phyloP scores from a whole-genome alignment of 1,140 invertebrate species.

The Nasonia vitripennis region DNA sequence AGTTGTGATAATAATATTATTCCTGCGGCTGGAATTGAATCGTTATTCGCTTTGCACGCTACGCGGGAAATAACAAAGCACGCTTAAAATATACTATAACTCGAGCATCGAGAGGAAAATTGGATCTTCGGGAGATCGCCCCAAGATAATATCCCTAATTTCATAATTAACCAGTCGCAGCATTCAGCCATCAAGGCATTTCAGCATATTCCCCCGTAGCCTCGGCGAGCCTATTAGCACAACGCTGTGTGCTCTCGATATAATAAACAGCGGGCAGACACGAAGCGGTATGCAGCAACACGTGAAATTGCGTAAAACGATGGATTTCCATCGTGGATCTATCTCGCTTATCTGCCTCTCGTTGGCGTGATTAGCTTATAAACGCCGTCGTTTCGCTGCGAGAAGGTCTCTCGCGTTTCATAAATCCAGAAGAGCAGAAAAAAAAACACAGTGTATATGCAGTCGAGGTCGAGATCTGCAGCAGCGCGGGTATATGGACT shows the following conservation, averaged over 20 bases:
- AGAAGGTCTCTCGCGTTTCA: background rate
- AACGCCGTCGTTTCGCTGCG: background rate
- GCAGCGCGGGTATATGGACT: background rate
- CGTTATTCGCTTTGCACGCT: too few species aligned
- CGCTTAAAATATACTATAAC: too few species aligned
- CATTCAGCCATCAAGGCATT: background rate
- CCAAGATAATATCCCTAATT: too few species aligned
- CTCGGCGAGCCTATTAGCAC: background rate
- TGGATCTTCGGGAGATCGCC: background rate
- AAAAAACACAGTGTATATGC: background rate
- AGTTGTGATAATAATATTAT: too few species aligned
- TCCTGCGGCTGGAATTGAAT: too few species aligned
- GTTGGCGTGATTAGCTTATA: background rate
- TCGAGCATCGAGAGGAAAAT: background rate
- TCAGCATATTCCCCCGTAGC: background rate
- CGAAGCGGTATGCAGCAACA: background rate
- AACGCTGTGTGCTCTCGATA: background rate
- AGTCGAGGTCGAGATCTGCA: background rate
- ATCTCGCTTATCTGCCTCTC: background rate
- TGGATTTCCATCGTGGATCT: background rate
- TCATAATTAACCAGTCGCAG: too few species aligned
- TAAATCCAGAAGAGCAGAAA: background rate
- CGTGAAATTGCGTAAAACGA: slow-evolving; percentile 11
- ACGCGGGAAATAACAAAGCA: too few species aligned
- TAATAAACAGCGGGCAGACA: background rate